These are phyloP conservation scores for Hoplostethus mediterraneus DNA, from an alignment of 2,797 vertebrate genomes.

Conservation along the genomic window DNA sequence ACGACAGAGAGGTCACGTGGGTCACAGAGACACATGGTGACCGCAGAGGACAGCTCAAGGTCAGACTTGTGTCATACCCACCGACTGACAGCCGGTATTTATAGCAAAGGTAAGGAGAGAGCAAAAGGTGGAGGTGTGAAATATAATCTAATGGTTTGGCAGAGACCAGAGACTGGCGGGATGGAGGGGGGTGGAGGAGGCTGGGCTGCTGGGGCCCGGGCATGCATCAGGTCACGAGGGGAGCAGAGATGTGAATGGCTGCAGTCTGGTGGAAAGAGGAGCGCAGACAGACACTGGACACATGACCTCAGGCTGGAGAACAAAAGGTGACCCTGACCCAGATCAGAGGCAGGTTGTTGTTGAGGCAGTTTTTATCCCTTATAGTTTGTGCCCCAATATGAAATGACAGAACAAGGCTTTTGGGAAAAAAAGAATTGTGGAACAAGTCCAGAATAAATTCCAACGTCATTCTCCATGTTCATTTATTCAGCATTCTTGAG, in stretches of 20 bases:
- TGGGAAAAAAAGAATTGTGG: constrained; percentile 13
- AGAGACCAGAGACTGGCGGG: constrained; percentile 8
- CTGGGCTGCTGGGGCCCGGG: constrained; percentile 7
- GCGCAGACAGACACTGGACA: not conserved
- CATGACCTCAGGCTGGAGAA: constrained; percentile 25
- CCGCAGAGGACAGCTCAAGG: constrained; percentile 58
- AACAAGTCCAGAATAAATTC: no score
- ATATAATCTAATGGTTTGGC: constrained; percentile 70
- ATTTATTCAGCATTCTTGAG: not conserved
- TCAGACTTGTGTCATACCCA: constrained; percentile 58
- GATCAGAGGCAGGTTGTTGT: not conserved
- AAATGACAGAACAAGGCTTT: not conserved
- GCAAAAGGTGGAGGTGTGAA: constrained; percentile 74
- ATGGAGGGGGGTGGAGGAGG: not conserved
- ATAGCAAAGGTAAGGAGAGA: constrained; percentile 69
- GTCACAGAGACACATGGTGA: constrained; percentile 3
- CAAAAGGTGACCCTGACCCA: not conserved
- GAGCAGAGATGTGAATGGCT: not conserved
- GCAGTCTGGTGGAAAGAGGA: not conserved
- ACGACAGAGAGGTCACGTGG: not conserved
- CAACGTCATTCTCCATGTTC: not conserved
- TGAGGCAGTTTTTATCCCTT: no score
- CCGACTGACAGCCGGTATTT: constrained; percentile 53
- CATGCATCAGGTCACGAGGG: no score
- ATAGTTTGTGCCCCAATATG: not conserved